Conservation (phyloP, 2,888 invertebrate species). For the Eledona agricola region DNA sequence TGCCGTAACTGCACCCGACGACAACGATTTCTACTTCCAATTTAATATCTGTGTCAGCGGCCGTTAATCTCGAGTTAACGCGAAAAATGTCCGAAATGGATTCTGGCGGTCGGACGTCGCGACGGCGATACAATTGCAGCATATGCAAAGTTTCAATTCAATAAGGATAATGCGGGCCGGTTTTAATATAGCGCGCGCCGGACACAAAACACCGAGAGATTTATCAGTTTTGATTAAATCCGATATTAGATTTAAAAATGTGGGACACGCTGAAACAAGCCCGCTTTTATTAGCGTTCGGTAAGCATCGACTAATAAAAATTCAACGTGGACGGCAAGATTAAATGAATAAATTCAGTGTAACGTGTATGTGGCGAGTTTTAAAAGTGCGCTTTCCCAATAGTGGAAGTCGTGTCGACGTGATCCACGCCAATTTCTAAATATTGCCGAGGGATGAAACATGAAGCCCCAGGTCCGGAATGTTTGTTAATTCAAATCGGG, state of each 20-base stretch:
- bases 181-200: no score
- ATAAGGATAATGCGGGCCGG: conserved; percentile 26
- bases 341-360: conserved; percentile 34
- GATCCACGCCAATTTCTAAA: conserved; percentile 39
- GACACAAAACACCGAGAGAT: no score
- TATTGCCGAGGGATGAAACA: conserved; percentile 23
- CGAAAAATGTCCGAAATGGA: background rate
- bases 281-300: conserved; percentile 24
- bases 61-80: conserved; percentile 24
- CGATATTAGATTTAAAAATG: no score
- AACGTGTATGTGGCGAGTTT: conserved; percentile 28
- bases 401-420: conserved; percentile 36
- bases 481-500: conserved; percentile 29
- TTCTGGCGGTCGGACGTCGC: background rate
- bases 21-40: conserved; percentile 25
- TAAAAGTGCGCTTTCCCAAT: conserved; percentile 33
- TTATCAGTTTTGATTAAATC: no score
- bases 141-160: conserved; percentile 20
- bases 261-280: no score
- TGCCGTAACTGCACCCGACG: conserved; percentile 33
- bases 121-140: conserved; percentile 1
- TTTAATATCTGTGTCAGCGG: conserved; percentile 28
- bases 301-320: conserved; percentile 25
- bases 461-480: conserved; percentile 24
- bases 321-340: conserved; percentile 28